Percentiles rank a stretch among this genome's conserved stretches.
Conservation (phyloP, 2,113 vertebrate species). For the Silurus glanis region DNA sequence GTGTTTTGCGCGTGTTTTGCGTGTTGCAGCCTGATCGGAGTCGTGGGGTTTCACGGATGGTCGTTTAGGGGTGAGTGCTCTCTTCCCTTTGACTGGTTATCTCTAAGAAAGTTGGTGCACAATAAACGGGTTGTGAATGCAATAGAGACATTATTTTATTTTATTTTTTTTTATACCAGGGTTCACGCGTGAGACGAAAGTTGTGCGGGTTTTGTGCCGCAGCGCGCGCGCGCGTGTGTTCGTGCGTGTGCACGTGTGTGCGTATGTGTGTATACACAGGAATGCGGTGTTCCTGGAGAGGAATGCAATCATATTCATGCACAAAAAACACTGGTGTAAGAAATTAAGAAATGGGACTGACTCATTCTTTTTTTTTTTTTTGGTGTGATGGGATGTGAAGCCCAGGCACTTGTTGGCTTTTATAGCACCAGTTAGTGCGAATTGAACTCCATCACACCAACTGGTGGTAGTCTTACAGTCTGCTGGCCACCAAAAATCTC, state of each 20-base stretch:
- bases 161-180: too few species aligned
- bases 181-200: neutral
- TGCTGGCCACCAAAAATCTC: neutral
- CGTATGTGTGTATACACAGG: neutral
- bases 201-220: conserved; percentile 37
- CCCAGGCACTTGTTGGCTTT: conserved; percentile 22
- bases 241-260: too few species aligned
- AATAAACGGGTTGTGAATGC: neutral
- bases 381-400: neutral
- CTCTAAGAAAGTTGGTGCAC: conserved; percentile 38
- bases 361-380: too few species aligned
- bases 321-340: neutral
- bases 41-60: neutral
- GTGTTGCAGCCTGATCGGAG: neutral
- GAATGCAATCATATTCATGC: neutral
- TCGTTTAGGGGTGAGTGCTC: conserved; percentile 22
- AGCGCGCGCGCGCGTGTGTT: conserved; percentile 2
- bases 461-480: neutral
- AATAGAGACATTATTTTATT: neutral
- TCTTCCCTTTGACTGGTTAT: neutral
- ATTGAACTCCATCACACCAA: conserved; percentile 14
- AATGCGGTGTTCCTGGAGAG: conserved; percentile 15
- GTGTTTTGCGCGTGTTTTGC: neutral
- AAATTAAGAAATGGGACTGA: too few species aligned
- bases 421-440: neutral